Evolutionary conservation across 2,797 vertebrate species (phyloP).

Genomic region (Mormyrus hasselquistii): DNA sequence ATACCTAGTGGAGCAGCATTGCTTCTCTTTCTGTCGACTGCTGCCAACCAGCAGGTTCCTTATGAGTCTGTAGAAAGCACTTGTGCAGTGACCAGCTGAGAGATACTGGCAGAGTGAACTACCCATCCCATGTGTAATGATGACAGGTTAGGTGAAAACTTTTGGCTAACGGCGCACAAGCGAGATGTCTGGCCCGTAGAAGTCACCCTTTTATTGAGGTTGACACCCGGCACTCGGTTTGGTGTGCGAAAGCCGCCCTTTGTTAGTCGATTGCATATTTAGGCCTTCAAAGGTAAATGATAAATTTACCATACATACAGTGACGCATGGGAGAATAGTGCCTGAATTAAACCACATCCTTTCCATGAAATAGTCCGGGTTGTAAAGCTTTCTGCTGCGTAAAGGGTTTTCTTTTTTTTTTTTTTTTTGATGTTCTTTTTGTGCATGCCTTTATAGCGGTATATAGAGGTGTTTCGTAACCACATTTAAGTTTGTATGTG

Average conservation of each 20-base stretch:
- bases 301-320: neutral
- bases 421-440: neutral
- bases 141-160: neutral
- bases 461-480: neutral
- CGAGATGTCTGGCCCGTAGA: neutral
- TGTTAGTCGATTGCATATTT: neutral
- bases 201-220: neutral
- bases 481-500: neutral
- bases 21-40: neutral
- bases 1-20: neutral
- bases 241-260: neutral
- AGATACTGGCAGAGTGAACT: neutral
- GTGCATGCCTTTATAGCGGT: neutral
- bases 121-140: neutral
- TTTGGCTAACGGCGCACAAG: neutral
- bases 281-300: neutral
- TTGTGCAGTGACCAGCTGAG: neutral
- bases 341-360: slow-evolving; percentile 15
- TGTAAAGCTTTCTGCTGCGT: neutral
- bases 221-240: neutral
- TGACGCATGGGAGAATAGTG: neutral
- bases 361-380: neutral
- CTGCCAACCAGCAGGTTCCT: neutral
- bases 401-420: neutral
- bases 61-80: neutral